Evolutionary conservation across 2,797 vertebrate species (phyloP).

Genomic region (Micrastur ruficollis): DNA sequence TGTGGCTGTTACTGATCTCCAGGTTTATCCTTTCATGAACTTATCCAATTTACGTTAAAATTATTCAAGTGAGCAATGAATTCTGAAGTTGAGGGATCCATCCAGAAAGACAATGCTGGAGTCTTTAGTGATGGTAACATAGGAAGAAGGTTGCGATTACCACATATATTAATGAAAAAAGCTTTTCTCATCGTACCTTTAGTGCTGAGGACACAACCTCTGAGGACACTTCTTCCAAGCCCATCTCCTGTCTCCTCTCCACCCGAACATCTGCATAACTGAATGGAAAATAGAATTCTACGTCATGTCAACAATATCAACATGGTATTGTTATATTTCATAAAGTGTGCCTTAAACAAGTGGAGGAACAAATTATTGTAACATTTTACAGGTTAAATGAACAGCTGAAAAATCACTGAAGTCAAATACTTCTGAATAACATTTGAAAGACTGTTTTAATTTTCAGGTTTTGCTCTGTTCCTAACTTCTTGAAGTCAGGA

Average conservation of each 20-base stretch:
- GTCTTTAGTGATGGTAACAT: neutral
- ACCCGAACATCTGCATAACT: slow-evolving; percentile 82
- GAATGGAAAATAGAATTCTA: neutral
- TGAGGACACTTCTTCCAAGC: slow-evolving; percentile 73
- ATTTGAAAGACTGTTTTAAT: neutral
- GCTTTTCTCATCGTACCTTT: slow-evolving; percentile 66
- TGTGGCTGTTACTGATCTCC: neutral
- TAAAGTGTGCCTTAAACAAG: neutral
- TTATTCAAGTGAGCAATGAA: neutral
- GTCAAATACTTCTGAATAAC: neutral
- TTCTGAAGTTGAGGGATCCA: neutral
- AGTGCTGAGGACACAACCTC: slow-evolving; percentile 71
- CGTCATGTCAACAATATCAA: neutral
- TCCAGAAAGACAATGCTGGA: neutral
- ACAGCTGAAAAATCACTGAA: neutral
- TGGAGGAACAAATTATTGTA: neutral
- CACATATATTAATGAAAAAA: neutral
- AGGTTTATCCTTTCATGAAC: neutral
- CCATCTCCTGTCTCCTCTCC: slow-evolving; percentile 77
- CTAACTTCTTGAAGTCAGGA: neutral
- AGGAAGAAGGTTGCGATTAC: neutral
- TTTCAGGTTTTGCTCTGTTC: neutral
- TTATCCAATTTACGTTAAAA: neutral
- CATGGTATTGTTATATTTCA: neutral
- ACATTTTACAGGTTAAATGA: neutral